Conservation (phyloP, 2,888 invertebrate genomes). For the Gari tellinella region DNA sequence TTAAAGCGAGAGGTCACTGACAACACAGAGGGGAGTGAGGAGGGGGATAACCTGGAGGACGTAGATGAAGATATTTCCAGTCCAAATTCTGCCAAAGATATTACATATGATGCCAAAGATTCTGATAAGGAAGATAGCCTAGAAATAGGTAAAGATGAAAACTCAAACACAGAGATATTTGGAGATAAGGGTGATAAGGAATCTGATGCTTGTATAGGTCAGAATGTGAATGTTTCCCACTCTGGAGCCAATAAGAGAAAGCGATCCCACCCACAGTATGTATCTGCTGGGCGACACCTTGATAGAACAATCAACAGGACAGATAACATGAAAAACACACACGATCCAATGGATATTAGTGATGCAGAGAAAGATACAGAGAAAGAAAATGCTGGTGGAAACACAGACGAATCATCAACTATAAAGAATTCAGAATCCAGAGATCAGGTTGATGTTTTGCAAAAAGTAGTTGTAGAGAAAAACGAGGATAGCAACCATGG, state of each 20-base stretch:
- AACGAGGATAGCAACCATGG: slow-evolving; percentile 77
- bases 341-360: slow-evolving; percentile 22
- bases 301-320: slow-evolving; percentile 71
- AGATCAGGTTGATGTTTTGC: slow-evolving; percentile 56
- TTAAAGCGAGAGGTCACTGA: slow-evolving; percentile 6
- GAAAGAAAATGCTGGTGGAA: slow-evolving; percentile 66
- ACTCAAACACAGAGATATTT: slow-evolving; percentile 49
- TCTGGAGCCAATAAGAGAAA: slow-evolving; percentile 87
- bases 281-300: slow-evolving; percentile 91
- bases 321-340: slow-evolving; percentile 1
- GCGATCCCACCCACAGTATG: slow-evolving; percentile 98
- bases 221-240: slow-evolving; percentile 38
- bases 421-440: slow-evolving; percentile 19
- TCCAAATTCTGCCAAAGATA: slow-evolving; percentile 55
- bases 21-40: neutral
- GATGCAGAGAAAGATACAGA: slow-evolving; percentile 45
- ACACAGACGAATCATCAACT: slow-evolving; percentile 27
- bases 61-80: slow-evolving; percentile 42
- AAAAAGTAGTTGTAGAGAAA: slow-evolving; percentile 67
- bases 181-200: slow-evolving; percentile 49
- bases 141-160: slow-evolving; percentile 53
- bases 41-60: slow-evolving; percentile 36
- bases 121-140: slow-evolving; percentile 46
- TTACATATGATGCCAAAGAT: slow-evolving; percentile 51
- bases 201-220: slow-evolving; percentile 33